A percentile compares a stretch with the other conserved stretches of the same genome.
phyloP scores from a whole-genome alignment of 2,113 vertebrate species.

The Hyla sarda region DNA sequence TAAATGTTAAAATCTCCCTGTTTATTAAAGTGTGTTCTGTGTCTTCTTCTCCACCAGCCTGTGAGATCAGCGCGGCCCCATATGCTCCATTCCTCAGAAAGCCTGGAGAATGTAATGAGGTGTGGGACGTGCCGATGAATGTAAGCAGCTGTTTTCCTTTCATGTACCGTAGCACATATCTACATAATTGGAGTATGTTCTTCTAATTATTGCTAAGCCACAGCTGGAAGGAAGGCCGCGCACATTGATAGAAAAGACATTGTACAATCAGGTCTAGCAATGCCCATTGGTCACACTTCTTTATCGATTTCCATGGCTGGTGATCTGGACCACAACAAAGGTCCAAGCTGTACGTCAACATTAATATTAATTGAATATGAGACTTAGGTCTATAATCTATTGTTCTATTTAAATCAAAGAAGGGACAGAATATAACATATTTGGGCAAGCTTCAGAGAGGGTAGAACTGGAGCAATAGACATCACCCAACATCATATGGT shows the following conservation, averaged over 20 bases:
- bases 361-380: background rate
- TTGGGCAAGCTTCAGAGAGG: too few relatives aligned
- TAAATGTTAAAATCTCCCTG: conserved; percentile 12
- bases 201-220: conserved; percentile 73
- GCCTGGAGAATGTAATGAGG: conserved; percentile 66
- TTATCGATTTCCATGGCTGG: background rate
- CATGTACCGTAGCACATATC: conserved; percentile 66
- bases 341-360: background rate
- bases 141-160: conserved; percentile 75
- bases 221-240: conserved; percentile 56
- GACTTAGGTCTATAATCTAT: too few relatives aligned
- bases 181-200: conserved; percentile 70
- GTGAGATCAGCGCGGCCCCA: conserved; percentile 60
- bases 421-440: too few relatives aligned
- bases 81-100: conserved; percentile 68
- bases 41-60: conserved; percentile 35
- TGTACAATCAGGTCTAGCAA: background rate
- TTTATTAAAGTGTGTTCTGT: conserved; percentile 45
- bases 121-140: conserved; percentile 68
- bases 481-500: too few relatives aligned
- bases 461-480: too few relatives aligned
- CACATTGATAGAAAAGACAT: background rate
- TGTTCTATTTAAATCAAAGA: too few relatives aligned
- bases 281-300: conserved; percentile 25
- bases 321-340: background rate